A percentile compares a stretch with the other conserved stretches of the same genome.
These are phyloP conservation scores for Drosophila subpulchrella DNA, from an alignment of 1,140 invertebrate species.

Conservation along the genomic window DNA sequence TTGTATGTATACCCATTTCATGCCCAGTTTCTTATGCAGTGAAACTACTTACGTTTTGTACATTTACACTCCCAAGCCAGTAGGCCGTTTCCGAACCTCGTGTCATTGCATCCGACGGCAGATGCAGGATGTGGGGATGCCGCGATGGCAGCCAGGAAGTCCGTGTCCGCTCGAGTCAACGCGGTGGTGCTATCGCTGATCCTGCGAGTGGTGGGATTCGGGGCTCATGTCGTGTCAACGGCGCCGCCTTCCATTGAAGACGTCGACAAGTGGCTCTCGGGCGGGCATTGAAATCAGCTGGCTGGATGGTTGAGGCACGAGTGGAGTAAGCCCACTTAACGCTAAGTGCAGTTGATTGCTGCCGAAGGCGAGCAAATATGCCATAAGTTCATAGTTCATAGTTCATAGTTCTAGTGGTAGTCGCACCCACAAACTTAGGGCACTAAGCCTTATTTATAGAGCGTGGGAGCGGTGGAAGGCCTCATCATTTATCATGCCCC, in stretches of 20 bases:
- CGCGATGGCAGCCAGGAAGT: conserved; percentile 29
- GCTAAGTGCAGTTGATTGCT: conserved; percentile 67
- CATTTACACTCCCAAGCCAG: neutral
- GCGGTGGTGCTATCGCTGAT: conserved; percentile 35
- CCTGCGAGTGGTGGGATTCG: conserved; percentile 37
- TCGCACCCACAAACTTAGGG: conserved; percentile 7
- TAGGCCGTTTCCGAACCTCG: conserved; percentile 19
- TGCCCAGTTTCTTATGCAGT: neutral
- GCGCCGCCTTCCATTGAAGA: conserved; percentile 21
- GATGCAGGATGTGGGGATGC: conserved; percentile 14
- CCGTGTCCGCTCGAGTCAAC: conserved; percentile 21
- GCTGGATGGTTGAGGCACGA: neutral
- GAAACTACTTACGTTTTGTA: neutral
- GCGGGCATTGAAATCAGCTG: conserved; percentile 52
- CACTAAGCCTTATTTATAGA: conserved; percentile 58
- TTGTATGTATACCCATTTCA: neutral
- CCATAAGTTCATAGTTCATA: conserved; percentile 52
- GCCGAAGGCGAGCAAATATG: conserved; percentile 56
- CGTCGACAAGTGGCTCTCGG: conserved; percentile 36
- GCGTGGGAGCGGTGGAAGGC: conserved; percentile 28
- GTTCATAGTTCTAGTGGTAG: conserved; percentile 15
- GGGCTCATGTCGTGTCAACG: conserved; percentile 41
- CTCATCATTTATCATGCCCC: conserved; percentile 64
- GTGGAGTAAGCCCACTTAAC: conserved; percentile 38
- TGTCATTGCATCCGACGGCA: conserved; percentile 27